phyloP scores from a whole-genome alignment of 2,113 vertebrate genomes.

The Seriola dumerili region DNA sequence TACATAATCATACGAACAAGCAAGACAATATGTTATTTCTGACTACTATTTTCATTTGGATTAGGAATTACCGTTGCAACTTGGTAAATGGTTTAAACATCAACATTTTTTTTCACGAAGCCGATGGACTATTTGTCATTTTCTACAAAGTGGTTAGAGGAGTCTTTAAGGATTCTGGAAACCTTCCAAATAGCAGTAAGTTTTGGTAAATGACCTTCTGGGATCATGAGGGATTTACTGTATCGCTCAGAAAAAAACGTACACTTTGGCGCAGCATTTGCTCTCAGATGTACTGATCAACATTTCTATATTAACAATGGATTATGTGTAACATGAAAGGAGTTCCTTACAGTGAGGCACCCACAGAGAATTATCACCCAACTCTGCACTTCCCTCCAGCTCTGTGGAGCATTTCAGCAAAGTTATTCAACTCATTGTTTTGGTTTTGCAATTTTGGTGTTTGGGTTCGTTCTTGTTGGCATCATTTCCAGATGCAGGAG shows the following conservation, averaged over 20 bases:
- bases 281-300: not conserved
- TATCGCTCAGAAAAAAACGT: not conserved
- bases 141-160: too few relatives aligned
- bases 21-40: not conserved
- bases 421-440: conserved; percentile 2
- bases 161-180: not conserved
- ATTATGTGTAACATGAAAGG: too few relatives aligned
- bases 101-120: not conserved
- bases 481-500: not conserved
- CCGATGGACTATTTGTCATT: too few relatives aligned
- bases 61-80: not conserved
- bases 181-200: not conserved
- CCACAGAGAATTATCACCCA: too few relatives aligned
- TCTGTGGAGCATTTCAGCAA: not conserved
- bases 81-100: not conserved
- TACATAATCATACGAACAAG: not conserved
- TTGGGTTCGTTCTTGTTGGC: not conserved
- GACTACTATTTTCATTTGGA: too few relatives aligned
- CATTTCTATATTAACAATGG: not conserved
- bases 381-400: not conserved
- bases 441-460: not conserved
- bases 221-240: not conserved
- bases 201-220: not conserved
- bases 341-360: too few relatives aligned
- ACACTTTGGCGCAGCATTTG: not conserved